These are phyloP conservation scores for Diplodus sargus DNA, from an alignment of 2,797 vertebrate species.

Conservation along the genomic window DNA sequence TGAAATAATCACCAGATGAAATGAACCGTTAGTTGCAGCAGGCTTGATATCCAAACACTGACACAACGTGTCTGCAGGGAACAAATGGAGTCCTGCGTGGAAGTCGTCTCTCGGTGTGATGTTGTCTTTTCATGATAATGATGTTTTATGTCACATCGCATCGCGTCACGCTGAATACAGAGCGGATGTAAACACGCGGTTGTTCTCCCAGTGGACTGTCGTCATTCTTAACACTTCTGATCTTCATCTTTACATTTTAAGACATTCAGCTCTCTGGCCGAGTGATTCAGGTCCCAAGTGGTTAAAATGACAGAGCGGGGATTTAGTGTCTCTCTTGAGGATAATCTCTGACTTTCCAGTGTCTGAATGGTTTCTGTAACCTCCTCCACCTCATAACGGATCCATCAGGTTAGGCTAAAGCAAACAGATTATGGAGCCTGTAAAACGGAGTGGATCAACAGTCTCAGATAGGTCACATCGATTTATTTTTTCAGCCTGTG, in stretches of 20 bases:
- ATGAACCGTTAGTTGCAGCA: no score
- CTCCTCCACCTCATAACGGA: conserved; percentile 42
- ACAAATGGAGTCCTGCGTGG: no score
- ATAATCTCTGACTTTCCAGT: conserved; percentile 50
- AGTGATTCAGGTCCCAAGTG: conserved; percentile 45
- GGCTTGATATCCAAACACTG: no score
- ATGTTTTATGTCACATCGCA: background rate
- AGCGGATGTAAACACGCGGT: conserved; percentile 28
- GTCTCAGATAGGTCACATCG: conserved; percentile 55
- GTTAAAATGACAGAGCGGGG: conserved; percentile 49
- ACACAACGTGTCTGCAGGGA: no score
- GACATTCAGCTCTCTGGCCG: conserved; percentile 17
- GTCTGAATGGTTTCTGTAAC: conserved; percentile 26
- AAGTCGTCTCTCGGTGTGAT: no score
- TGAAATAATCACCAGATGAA: no score
- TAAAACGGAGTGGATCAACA: conserved; percentile 54
- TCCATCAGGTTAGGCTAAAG: conserved; percentile 51
- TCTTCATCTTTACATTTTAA: conserved; percentile 40
- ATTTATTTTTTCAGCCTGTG: conserved; percentile 47
- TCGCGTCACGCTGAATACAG: conserved; percentile 21
- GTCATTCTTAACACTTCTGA: conserved; percentile 27
- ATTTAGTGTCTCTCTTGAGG: conserved; percentile 42
- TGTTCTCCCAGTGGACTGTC: conserved; percentile 44
- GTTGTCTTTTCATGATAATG: no score
- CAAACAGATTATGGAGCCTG: conserved; percentile 58